Percentiles rank a stretch among this genome's conserved stretches.
phyloP scores from a whole-genome alignment of 1,140 invertebrate species.

The Diuraphis noxia region DNA sequence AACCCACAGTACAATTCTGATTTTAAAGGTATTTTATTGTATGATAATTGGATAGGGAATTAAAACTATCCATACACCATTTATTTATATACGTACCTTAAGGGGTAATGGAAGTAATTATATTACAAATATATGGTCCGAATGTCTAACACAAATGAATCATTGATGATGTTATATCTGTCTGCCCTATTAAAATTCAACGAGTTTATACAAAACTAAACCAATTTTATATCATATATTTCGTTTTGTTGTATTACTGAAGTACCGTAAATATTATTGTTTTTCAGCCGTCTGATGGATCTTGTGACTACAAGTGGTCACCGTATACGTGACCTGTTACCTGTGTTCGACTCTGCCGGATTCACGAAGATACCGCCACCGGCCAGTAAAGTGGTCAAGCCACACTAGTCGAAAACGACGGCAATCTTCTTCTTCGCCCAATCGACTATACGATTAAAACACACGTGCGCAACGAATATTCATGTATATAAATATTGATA shows the following conservation, averaged over 20 bases:
- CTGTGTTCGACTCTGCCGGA: slow-evolving; percentile 79
- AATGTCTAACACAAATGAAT: background rate
- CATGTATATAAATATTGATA: background rate
- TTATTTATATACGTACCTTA: background rate
- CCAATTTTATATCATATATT: background rate
- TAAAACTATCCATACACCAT: background rate
- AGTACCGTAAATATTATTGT: background rate
- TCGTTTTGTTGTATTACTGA: background rate
- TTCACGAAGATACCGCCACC: slow-evolving; percentile 79
- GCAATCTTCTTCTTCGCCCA: background rate
- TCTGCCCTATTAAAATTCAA: background rate
- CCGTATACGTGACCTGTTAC: slow-evolving; percentile 74
- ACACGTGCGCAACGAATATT: background rate
- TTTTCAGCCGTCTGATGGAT: slow-evolving; percentile 56
- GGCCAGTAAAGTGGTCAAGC: slow-evolving; percentile 75
- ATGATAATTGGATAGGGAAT: background rate
- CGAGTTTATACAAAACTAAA: no score
- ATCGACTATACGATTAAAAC: background rate
- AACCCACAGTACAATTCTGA: background rate
- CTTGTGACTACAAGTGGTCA: slow-evolving; percentile 62
- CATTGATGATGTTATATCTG: background rate
- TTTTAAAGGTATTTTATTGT: background rate
- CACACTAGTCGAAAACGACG: slow-evolving; percentile 58
- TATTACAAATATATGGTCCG: background rate
- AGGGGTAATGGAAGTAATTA: background rate